Evolutionary conservation across 2,797 vertebrate genomes (phyloP).

Genomic region (Pseudochromis fuscus): DNA sequence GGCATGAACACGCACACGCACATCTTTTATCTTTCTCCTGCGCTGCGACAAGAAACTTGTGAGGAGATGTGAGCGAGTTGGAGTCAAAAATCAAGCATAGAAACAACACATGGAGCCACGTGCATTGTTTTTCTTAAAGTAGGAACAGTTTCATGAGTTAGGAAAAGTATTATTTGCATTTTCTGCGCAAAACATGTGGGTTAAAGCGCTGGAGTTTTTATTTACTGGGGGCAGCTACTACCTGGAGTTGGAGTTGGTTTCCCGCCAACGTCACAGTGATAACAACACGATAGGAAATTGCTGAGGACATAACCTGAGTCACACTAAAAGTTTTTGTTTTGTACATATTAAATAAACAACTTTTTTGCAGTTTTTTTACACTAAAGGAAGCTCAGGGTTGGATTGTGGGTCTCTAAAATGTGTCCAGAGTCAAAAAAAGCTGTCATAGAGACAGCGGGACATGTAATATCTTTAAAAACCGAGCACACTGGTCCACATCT

Average conservation of each 20-base stretch:
- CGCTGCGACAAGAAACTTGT: neutral
- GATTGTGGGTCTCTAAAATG: neutral
- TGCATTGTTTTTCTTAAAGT: neutral
- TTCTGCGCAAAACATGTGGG: neutral
- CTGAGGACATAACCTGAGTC: neutral
- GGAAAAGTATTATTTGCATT: neutral
- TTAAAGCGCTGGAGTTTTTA: conserved; percentile 3
- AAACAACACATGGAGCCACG: neutral
- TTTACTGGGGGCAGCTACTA: neutral
- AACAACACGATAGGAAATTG: conserved; percentile 2
- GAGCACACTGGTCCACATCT: neutral
- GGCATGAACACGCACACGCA: neutral
- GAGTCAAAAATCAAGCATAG: neutral
- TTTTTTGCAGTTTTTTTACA: too few relatives aligned
- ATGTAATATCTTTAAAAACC: neutral
- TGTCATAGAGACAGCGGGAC: too few relatives aligned
- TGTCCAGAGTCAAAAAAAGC: neutral
- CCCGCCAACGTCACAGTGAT: conserved; percentile 5
- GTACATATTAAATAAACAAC: too few relatives aligned
- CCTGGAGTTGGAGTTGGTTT: conserved; percentile 8
- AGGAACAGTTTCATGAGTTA: neutral
- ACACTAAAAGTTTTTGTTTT: neutral
- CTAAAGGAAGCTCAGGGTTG: neutral
- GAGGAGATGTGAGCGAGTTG: neutral
- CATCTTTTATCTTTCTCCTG: neutral